Conservation (phyloP, 1,140 invertebrate genomes). For the Cephus cinctus region DNA sequence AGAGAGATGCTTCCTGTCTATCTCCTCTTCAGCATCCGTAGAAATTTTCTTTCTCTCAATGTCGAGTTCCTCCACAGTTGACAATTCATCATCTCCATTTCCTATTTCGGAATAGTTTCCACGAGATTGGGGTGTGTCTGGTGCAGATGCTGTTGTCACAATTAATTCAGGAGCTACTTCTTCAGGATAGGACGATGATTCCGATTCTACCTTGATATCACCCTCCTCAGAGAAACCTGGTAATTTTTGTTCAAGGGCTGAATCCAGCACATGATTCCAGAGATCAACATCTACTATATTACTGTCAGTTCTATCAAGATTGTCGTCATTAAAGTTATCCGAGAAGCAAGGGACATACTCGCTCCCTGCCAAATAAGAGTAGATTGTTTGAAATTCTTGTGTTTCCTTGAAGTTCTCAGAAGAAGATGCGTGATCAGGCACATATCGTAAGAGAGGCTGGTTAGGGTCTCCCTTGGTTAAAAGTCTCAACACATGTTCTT, state of each 20-base stretch:
- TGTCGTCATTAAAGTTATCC: conserved; percentile 26
- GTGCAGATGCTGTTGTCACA: conserved; percentile 14
- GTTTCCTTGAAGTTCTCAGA: conserved; percentile 6
- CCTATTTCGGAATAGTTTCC: conserved; percentile 30
- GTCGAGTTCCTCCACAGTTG: conserved; percentile 33
- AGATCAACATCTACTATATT: conserved; percentile 36
- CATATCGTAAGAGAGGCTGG: conserved; percentile 31
- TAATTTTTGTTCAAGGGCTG: conserved; percentile 38
- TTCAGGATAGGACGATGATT: conserved; percentile 7
- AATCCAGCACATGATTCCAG: conserved; percentile 44
- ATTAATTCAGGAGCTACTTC: background rate
- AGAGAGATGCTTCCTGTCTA: conserved; percentile 50
- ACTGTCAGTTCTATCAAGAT: conserved; percentile 3
- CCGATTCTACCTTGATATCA: conserved; percentile 33
- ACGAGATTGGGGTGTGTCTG: conserved; percentile 33
- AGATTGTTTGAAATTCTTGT: conserved; percentile 8
- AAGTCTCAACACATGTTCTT: conserved; percentile 30
- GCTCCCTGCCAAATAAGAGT: background rate
- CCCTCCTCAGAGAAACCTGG: conserved; percentile 32
- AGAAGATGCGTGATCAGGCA: conserved; percentile 22
- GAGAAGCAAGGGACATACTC: conserved; percentile 21
- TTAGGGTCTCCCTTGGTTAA: conserved; percentile 28
- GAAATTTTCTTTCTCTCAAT: conserved; percentile 21
- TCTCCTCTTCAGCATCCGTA: conserved; percentile 30
- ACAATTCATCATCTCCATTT: conserved; percentile 36